Base-by-base conservation (phyloP, 2,797 vertebrate genomes). In the Clarias laeviceps region DNA sequence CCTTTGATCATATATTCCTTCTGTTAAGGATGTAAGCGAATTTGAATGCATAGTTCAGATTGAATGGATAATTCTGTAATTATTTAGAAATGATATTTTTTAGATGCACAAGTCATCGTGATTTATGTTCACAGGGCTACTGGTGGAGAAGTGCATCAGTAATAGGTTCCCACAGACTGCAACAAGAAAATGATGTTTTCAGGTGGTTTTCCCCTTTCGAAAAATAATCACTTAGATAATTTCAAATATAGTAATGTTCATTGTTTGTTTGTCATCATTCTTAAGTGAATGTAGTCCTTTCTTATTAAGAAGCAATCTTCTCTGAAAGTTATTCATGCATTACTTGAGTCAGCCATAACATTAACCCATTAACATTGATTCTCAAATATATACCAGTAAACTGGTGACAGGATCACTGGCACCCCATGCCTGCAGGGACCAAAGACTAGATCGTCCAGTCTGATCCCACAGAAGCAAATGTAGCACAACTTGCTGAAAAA, bases 1-100 rank as follows among this genome's bases (percentile, higher is more conserved):
- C 82, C 87, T 90, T 87, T 88, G 85, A 89, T 88, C 81, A 50
- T 50, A 73, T 65, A 62, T 78, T 84, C 64, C 34, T 61, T 8
- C 64, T 80, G 61, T 1, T 45, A 4, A 15, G 34, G 7, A 62
- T 15, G 34, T 2, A 40, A 40, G 22, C 0, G 61, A 29, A 66
- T 12, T 50, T 1, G 1, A 50, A 80, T 66, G 20, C n/a, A 29
- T 50, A 65, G 65, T 32, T 80, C 62, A 3, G 9, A 54, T 54
- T 11, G n/a, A 22, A 0, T 6, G 11, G 34, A 64, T 79, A 0
- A 8, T 79, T 79, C 14, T 1, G 14, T 29, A 29, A 32, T 66
- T 29, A 20, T 68, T 68, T 12, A 11, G 11, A 45, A 9, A 12
- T 70, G 22, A 22, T 37, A 12, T 70, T 69, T 68, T 68, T 27